A percentile compares a stretch with the other conserved stretches of the same genome.
These are phyloP conservation scores for Eublepharis macularius DNA, from an alignment of 2,113 vertebrate genomes.

Conservation along the genomic window DNA sequence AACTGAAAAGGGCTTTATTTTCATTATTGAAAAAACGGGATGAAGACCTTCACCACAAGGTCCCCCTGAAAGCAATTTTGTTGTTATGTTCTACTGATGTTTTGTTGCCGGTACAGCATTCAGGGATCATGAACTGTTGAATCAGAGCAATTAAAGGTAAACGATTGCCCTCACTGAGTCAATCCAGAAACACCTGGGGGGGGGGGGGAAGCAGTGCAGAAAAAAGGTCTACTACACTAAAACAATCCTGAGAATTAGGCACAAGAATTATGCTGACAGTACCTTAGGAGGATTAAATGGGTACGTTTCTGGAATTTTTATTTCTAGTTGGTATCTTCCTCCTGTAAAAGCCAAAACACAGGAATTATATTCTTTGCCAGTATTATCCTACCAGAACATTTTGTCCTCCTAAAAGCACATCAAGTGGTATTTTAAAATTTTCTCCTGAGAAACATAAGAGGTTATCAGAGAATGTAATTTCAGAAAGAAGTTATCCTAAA, in stretches of 20 bases:
- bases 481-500: background rate
- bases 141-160: background rate
- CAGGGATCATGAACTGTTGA: background rate
- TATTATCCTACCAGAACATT: slow-evolving; percentile 11
- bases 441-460: background rate
- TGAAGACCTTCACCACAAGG: background rate
- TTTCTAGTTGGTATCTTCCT: slow-evolving; percentile 96
- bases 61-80: background rate
- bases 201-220: background rate
- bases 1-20: background rate
- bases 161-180: background rate
- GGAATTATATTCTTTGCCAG: slow-evolving; percentile 20
- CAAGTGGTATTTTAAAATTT: background rate
- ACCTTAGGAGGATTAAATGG: slow-evolving; percentile 99
- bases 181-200: background rate
- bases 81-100: background rate
- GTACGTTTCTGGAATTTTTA: slow-evolving; percentile 99
- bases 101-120: background rate
- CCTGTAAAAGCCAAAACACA: slow-evolving; percentile 75
- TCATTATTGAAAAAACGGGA: background rate
- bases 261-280: slow-evolving; percentile 58
- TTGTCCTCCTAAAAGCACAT: background rate
- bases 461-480: background rate
- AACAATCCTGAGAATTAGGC: slow-evolving; percentile 29
- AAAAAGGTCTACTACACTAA: background rate